Base-by-base conservation (phyloP, 2,888 invertebrate genomes). In the Macrophya alboannulata region DNA sequence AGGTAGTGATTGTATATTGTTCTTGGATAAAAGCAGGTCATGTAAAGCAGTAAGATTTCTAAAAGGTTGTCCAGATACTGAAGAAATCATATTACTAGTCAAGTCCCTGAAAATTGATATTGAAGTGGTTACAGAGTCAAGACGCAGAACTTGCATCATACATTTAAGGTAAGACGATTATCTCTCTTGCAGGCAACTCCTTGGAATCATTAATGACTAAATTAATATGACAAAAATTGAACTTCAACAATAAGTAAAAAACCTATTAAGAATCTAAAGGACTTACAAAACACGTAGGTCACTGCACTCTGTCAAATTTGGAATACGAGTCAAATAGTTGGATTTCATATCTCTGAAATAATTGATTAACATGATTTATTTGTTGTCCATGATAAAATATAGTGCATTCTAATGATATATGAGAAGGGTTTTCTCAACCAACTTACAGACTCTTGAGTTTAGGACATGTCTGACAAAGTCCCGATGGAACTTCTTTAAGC, bases 261-360 rank as follows among this genome's bases (percentile, higher is more conserved):
- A 79, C 37, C 51, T 87, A 43, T 74, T 87, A 87, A 86, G 5
- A 17, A 37, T 68, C 15, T 17, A 0, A 25, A 25, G 9, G 94
- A 96, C 98, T 97, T 95, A 98, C 98, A 98, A 95, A 92, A 98
- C 96, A 93, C 97, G 95, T 92, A 99, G 96, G 92, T 98, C 97
- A 88, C 95, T 95, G 94, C 99, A 99, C 88, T 95, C 95, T 88
- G 95, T 95, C 91, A 99, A 95, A 89, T 97, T 96, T 76, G 99
- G 98, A 90, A 99, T 94, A 86, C 94, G 94, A 85, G 95, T 95
- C 90, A 99, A 94, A 90, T 95, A 95, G 95, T 99, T 99, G 68
- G 97, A 97, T 94, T 98, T 97, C 90, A 98, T 94, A 94, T 98
- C 97, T 91, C 98, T 98, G 95, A 72, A 94, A 95, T 88, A 91